Base-by-base conservation (phyloP, 2,888 invertebrate species). In the Temnothorax ravouxi region DNA sequence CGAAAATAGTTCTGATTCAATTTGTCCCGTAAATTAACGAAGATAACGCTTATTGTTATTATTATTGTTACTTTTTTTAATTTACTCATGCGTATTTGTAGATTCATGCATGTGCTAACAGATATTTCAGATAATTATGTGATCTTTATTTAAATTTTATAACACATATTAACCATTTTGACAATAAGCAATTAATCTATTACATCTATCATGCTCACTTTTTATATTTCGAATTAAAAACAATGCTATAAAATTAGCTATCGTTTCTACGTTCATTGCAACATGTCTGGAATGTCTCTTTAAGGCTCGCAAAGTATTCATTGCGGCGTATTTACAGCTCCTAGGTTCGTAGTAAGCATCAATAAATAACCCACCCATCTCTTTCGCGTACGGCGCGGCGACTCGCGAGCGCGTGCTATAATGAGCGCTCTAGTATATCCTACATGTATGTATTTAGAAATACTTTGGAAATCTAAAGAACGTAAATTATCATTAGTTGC, bases 401-500 rank as follows among this genome's bases (percentile, higher is more conserved):
- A 18, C 15, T 59, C 61, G 50, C 50, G 18, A 62, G 47, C n/a
- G 38, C 9, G 44, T 13, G 47, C 18, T 47, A 5, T 71, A 80
- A 80, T 41, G 56, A 61, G 21, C n/a, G 11, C 29, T 38, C 56
- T 13, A 18, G 38, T 34, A 44, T 52, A 44, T 52, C 34, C 15
- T n/a, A 29, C 15, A 25, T 38, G 47, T 61, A 47, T 29, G 54
- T 59, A 44, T 44, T 21, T 47, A 34, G n/a, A 74, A 38, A 74
- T 21, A 41, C 25, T 44, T 44, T 15, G n/a, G 59, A 44, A 21
- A 66, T 8, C 34, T 44, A 59, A 75, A 34, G 67, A 79, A 67
- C 54, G 66, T 62, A 54, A 62, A 74, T 82, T 44, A 77, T 56
- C 44, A 71, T 62, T 29, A 54, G 47, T 71, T 47, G 54, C 64